A percentile compares a stretch with the other conserved stretches of the same genome.
Evolutionary conservation across 2,888 invertebrate genomes (phyloP).

Genomic region (Elegia similella): DNA sequence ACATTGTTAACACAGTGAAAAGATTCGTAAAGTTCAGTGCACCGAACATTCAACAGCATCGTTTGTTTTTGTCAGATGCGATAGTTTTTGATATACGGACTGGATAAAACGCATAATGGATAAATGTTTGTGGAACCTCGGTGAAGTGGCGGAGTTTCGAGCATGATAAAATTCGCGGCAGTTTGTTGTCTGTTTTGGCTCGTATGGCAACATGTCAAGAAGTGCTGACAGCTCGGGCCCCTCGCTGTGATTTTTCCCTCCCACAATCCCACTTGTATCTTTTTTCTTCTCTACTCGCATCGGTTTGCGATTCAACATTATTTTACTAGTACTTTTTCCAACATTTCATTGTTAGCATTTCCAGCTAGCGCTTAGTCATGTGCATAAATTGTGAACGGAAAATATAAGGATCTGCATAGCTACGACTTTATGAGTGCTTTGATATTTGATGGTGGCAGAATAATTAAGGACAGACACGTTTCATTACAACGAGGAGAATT

Average conservation of each 20-base stretch:
- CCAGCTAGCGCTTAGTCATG: conserved; percentile 49
- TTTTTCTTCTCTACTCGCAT: conserved; percentile 46
- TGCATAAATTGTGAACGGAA: conserved; percentile 42
- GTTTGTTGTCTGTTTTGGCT: conserved; percentile 55
- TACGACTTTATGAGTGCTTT: conserved; percentile 19
- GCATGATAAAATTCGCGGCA: conserved; percentile 50
- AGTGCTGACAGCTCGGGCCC: conserved; percentile 46
- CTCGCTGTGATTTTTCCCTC: conserved; percentile 37
- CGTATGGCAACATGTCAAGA: conserved; percentile 46
- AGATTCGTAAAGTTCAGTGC: conserved; percentile 52
- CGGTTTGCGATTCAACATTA: conserved; percentile 58
- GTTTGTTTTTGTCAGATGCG: conserved; percentile 54
- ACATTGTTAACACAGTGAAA: conserved; percentile 28
- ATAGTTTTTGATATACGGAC: conserved; percentile 60
- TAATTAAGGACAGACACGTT: too few species aligned
- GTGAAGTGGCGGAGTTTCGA: conserved; percentile 39
- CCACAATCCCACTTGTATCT: conserved; percentile 25
- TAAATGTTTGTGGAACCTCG: conserved; percentile 54
- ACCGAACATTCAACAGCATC: conserved; percentile 46
- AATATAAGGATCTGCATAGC: conserved; percentile 46
- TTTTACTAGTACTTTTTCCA: conserved; percentile 60
- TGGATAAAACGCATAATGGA: conserved; percentile 54
- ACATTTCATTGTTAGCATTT: conserved; percentile 56
- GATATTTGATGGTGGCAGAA: neutral
- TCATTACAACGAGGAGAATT: too few species aligned